Evolutionary conservation across 2,888 invertebrate species (phyloP).

Genomic region (Xylota segnis): DNA sequence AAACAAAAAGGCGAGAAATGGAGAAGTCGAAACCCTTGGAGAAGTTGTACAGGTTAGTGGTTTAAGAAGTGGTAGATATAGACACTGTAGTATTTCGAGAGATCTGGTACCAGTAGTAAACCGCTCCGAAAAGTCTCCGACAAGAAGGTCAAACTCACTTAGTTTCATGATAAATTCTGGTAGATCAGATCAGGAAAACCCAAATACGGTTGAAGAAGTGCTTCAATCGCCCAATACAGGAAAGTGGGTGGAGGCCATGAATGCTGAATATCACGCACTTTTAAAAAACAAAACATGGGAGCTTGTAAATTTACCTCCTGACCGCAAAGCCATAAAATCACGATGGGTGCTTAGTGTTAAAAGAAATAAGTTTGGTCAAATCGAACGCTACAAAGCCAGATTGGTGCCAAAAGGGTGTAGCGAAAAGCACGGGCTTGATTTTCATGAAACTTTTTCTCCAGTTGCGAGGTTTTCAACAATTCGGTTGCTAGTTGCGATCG

Average conservation of each 20-base stretch:
- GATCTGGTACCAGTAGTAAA: too few species aligned
- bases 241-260: constrained; percentile 36
- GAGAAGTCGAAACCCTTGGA: too few species aligned
- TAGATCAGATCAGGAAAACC: not conserved
- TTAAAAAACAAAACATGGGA: constrained; percentile 32
- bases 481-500: constrained; percentile 2
- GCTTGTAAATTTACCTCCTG: not conserved
- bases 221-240: too few species aligned
- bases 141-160: constrained; percentile 6
- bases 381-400: constrained; percentile 77
- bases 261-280: constrained; percentile 28
- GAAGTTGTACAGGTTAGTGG: too few species aligned
- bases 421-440: constrained; percentile 55
- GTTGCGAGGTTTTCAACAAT: constrained; percentile 29
- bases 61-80: too few species aligned
- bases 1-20: too few species aligned
- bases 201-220: not conserved
- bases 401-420: constrained; percentile 79
- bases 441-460: constrained; percentile 31
- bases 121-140: too few species aligned
- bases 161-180: not conserved
- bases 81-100: too few species aligned
- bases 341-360: constrained; percentile 79
- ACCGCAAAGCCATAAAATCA: constrained; percentile 59
- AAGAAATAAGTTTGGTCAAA: constrained; percentile 69